Percentiles rank a stretch among this genome's conserved stretches.
Evolutionary conservation across 2,888 invertebrate genomes (phyloP).

Genomic region (Lysandra bellargus): DNA sequence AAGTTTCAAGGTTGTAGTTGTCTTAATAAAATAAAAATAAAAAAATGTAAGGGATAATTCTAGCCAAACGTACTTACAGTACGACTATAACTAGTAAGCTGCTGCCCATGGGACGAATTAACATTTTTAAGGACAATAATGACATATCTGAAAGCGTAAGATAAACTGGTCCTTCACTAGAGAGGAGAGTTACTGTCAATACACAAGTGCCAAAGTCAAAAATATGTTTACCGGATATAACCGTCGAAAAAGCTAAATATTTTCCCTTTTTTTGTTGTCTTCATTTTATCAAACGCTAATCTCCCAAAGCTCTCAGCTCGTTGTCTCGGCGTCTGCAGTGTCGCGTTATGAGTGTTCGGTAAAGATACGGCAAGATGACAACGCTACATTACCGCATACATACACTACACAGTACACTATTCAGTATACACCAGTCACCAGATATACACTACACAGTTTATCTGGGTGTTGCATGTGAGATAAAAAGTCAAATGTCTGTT

Average conservation of each 20-base stretch:
- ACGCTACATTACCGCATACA: conserved; percentile 65
- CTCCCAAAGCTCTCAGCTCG: conserved; percentile 60
- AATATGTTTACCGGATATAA: background rate
- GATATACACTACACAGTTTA: background rate
- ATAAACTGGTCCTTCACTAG: no score
- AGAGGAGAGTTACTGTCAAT: no score
- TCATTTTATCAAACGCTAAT: conserved; percentile 53
- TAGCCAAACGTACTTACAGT: no score
- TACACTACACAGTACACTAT: background rate
- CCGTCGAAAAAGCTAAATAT: conserved; percentile 4
- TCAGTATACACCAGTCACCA: no score
- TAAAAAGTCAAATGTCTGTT: background rate
- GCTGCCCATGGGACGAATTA: no score
- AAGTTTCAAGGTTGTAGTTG: no score
- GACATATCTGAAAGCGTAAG: no score
- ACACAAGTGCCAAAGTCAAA: no score
- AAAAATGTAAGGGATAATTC: no score
- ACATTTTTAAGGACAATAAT: no score
- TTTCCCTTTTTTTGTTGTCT: background rate
- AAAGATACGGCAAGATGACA: conserved; percentile 76
- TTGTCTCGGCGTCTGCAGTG: conserved; percentile 47
- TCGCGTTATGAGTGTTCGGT: conserved; percentile 77
- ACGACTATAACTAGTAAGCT: no score
- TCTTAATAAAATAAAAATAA: no score
- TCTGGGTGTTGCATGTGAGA: background rate